phyloP scores from a whole-genome alignment of 2,113 vertebrate species.

The Oriolus oriolus region DNA sequence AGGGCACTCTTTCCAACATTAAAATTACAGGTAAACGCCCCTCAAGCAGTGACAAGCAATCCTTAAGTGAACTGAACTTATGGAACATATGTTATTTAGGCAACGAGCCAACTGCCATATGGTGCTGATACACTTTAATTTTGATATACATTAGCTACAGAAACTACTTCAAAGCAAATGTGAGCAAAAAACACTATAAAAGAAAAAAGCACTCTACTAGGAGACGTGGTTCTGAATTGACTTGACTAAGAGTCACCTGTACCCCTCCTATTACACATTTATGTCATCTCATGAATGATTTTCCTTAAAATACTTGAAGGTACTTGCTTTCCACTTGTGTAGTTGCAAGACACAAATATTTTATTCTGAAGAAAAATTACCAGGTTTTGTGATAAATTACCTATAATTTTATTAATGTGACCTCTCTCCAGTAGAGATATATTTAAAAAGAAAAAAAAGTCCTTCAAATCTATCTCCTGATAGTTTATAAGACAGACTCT shows the following conservation, averaged over 20 bases:
- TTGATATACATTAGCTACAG: background rate
- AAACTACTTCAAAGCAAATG: slow-evolving; percentile 24
- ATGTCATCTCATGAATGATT: background rate
- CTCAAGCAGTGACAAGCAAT: slow-evolving; percentile 51
- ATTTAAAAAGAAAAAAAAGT: background rate
- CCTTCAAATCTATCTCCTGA: background rate
- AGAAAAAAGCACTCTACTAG: background rate
- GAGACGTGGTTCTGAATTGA: background rate
- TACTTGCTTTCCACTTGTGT: background rate
- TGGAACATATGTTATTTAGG: slow-evolving; percentile 41
- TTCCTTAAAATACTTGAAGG: background rate
- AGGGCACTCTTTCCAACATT: slow-evolving; percentile 2
- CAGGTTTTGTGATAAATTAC: background rate
- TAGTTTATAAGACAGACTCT: background rate
- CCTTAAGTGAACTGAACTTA: slow-evolving; percentile 57
- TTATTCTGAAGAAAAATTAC: background rate
- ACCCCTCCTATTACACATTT: background rate
- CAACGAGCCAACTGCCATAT: slow-evolving; percentile 34
- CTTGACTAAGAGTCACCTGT: background rate
- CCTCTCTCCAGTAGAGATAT: background rate
- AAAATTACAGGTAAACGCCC: slow-evolving; percentile 17
- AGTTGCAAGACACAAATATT: background rate
- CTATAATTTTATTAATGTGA: background rate
- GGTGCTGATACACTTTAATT: background rate
- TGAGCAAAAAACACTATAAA: background rate